phyloP scores from a whole-genome alignment of 1,140 invertebrate genomes.

The Diuraphis noxia region DNA sequence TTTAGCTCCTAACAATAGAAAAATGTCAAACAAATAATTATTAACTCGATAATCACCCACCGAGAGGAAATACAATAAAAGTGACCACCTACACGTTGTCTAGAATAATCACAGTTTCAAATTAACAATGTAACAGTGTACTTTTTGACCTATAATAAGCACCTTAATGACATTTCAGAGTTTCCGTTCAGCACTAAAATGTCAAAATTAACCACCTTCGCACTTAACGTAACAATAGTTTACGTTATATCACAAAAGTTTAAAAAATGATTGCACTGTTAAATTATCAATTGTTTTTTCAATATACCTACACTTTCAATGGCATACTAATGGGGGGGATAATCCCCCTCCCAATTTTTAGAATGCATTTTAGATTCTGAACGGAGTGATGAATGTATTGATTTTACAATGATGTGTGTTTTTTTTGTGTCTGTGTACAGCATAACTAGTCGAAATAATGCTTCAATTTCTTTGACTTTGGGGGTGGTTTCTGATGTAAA shows the following conservation, averaged over 20 bases:
- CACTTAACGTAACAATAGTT: not conserved
- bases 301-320: too few relatives aligned
- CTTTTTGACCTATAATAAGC: not conserved
- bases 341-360: too few relatives aligned
- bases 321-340: too few relatives aligned
- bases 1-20: not conserved
- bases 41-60: not conserved
- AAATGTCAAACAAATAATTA: not conserved
- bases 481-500: too few relatives aligned
- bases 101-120: not conserved
- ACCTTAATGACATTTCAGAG: slow-evolving; percentile 8
- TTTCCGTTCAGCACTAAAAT: not conserved
- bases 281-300: not conserved
- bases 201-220: not conserved
- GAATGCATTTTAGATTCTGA: too few relatives aligned
- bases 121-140: not conserved
- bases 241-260: not conserved
- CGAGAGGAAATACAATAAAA: not conserved
- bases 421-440: too few relatives aligned
- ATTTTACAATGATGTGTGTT: too few relatives aligned
- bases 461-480: too few relatives aligned
- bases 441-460: too few relatives aligned
- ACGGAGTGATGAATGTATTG: too few relatives aligned
- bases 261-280: not conserved
- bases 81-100: not conserved